Base-by-base conservation (phyloP, 2,888 invertebrate genomes). In the Smittia sp. region DNA sequence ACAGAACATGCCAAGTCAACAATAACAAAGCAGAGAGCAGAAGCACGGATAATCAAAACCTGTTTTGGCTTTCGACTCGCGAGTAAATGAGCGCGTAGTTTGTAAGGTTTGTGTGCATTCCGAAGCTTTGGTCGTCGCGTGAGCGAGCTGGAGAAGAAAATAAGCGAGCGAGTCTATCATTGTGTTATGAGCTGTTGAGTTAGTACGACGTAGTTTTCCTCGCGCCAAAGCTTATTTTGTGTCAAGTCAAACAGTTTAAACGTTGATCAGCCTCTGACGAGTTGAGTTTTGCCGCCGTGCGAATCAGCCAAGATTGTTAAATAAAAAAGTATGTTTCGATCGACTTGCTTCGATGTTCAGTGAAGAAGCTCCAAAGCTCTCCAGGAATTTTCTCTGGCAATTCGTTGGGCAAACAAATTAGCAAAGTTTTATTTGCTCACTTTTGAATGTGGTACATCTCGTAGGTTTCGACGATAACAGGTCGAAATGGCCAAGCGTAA, bases 1-100 rank as follows among this genome's bases (percentile, higher is more conserved):
- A 32, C 65, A 67, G 41, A 46, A 41, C 22, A 67, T 67, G 67
- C 41, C 67, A 67, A 67, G 67, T 67, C 67, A 67, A 67, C 67
- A 67, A 67, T 22, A 67, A 67, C 24, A 67, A 24, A 38, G 63
- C 20, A 41, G 11, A 38, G 24, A 41, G 46, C 24, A 38, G 20
- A 65, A 65, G 32, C 4, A 66, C 38, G 38, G 38, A 38, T 11
- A 62, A 24, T 38, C 65, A 65, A 62, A 66, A 66, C 66, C 66
- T 66, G 66, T 66, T 66, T 66, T 66, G 11, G 46, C n/a, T 32
- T 11, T 46, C 46, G 11, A 32, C 32, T 46, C 46, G 11, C 15
- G 46, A 58, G 58, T 58, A 58, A 18, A 18, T 58, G 58, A 58
- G 58, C 58, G 58, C 58, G 58, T 18, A 18, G 58, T 18, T 58